Evolutionary conservation across 2,888 invertebrate genomes (phyloP), one percentile per base, ranked within the genome.

Genomic region (Eupithecia vulgata): DNA sequence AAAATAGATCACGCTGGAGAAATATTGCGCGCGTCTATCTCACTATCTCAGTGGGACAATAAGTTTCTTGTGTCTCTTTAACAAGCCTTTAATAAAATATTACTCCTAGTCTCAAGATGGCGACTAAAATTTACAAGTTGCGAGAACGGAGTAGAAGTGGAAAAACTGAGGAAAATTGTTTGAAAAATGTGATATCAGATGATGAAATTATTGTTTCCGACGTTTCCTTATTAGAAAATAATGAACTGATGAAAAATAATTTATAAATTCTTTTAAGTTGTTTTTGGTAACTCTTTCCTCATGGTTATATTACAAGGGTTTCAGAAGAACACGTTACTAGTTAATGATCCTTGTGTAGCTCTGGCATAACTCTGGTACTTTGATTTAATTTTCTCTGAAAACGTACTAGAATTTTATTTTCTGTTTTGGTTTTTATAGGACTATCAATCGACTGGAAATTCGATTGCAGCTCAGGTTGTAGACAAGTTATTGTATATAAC

Each of bases 51-150:
- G 71, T 62, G 68, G 69, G 52, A 69, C 74, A 71, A 74, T 74
- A 72, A 74, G 74, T 71, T 74, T 74, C 74, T 74, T 52, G 69
- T 74, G 74, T 74, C 74, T 66, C 74, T 68, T 70, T 74, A 74
- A 74, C 74, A 71, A 74, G 74, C 68, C 74, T 74, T 74, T 71
- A 74, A 71, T 74, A 72, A 74, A 74, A 74, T 74, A 74, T 74
- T 74, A 74, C 71, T 74, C 13, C 48, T 62, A 71, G 52, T 71
- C 71, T 67, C 69, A 62, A 69, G 74, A 71, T 68, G 74, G 74
- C 72, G 35, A 66, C 45, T 10, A 59, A 71, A 65, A 42, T 68
- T 71, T 68, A 70, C 70, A 57, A 57, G 25, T 57, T 57, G 57
- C 25, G 57, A 52, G 52, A 57, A 21, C 25, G 21, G 21, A 57